phyloP scores from a whole-genome alignment of 2,797 vertebrate species.

The Xenentodon cancila region DNA sequence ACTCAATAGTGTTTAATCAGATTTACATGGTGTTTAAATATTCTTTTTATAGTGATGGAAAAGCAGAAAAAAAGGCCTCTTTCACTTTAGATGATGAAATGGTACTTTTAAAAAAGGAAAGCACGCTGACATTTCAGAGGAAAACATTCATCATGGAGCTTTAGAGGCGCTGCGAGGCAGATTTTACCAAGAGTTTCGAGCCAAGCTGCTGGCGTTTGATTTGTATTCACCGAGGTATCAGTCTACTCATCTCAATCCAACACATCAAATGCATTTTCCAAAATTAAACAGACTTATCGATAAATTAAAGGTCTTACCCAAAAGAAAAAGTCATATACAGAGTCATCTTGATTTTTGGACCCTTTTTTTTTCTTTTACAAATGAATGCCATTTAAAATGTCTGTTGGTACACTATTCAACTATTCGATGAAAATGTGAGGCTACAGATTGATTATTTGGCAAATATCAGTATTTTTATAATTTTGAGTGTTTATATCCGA shows the following conservation, averaged over 20 bases:
- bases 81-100: no score
- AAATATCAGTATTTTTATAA: neutral
- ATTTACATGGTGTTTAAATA: no score
- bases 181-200: neutral
- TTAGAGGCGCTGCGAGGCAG: neutral
- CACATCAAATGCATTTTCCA: neutral
- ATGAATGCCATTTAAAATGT: constrained; percentile 11
- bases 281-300: neutral
- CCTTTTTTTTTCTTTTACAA: neutral
- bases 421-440: neutral
- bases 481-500: neutral
- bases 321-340: neutral
- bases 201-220: no score
- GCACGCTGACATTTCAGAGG: no score
- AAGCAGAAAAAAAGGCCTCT: no score
- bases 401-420: neutral
- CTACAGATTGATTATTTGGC: neutral
- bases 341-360: neutral
- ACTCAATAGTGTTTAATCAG: no score
- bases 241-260: neutral
- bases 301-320: no score
- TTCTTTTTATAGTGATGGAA: no score
- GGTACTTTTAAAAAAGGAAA: no score
- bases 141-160: neutral
- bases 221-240: neutral